These are phyloP conservation scores for Parazoanthus atlanticus DNA, from an alignment of 92 coral and sea anemone genomes.

Conservation along the genomic window DNA sequence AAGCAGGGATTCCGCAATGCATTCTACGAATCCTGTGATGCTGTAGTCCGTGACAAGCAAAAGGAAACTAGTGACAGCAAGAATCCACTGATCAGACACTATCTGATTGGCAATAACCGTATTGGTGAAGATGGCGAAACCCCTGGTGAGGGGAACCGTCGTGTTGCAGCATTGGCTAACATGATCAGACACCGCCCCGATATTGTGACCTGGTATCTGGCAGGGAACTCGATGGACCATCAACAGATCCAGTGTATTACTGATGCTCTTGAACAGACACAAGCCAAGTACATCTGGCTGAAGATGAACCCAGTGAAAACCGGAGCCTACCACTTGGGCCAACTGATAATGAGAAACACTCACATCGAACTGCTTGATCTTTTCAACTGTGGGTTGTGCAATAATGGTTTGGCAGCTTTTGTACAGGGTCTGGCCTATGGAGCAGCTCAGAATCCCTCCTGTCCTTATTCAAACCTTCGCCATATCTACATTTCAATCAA, in stretches of 20 bases:
- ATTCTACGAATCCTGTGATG: slow-evolving; percentile 52
- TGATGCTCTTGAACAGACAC: slow-evolving; percentile 61
- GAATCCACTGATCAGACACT: slow-evolving; percentile 57
- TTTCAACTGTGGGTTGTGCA: slow-evolving; percentile 70
- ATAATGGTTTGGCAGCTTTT: slow-evolving; percentile 63
- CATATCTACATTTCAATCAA: slow-evolving; percentile 65
- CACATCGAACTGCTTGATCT: slow-evolving; percentile 59
- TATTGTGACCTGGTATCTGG: slow-evolving; percentile 64
- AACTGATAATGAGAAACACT: slow-evolving; percentile 56
- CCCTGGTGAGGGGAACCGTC: slow-evolving; percentile 60
- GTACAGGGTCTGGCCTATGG: slow-evolving; percentile 55
- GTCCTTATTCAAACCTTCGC: slow-evolving; percentile 51
- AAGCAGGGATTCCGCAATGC: slow-evolving; percentile 71
- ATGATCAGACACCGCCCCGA: slow-evolving; percentile 69
- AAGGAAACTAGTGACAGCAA: slow-evolving; percentile 20
- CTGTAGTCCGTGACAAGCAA: slow-evolving; percentile 57
- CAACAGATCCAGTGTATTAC: slow-evolving; percentile 51
- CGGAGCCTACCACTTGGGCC: slow-evolving; percentile 62
- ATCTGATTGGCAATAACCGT: slow-evolving; percentile 69
- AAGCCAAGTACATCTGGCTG: slow-evolving; percentile 62
- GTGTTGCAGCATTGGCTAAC: slow-evolving; percentile 63
- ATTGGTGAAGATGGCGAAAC: slow-evolving; percentile 64
- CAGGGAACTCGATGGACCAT: slow-evolving; percentile 58
- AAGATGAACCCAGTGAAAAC: slow-evolving; percentile 71
- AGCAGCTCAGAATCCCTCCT: slow-evolving; percentile 38